Percentiles rank a stretch among this genome's conserved stretches.
phyloP scores from a whole-genome alignment of 2,113 vertebrate species.

The Austrofundulus limnaeus region DNA sequence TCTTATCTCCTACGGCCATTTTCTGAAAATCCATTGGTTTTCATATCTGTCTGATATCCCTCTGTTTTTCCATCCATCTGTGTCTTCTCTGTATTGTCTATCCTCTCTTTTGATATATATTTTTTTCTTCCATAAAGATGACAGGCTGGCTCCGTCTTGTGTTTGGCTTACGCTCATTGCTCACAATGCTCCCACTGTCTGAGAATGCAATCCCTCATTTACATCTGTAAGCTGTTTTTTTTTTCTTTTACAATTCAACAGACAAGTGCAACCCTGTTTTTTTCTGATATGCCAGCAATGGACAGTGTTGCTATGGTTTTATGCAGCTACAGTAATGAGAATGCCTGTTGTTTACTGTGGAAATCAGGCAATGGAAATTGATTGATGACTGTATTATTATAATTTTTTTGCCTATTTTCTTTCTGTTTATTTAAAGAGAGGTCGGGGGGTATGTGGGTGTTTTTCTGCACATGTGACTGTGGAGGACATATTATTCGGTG shows the following conservation, averaged over 20 bases:
- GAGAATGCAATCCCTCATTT: conserved; percentile 67
- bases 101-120: conserved; percentile 13
- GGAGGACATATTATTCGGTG: conserved; percentile 3
- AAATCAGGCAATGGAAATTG: neutral
- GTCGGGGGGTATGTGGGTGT: neutral
- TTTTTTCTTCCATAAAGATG: conserved; percentile 1
- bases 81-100: conserved; percentile 23
- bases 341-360: conserved; percentile 35
- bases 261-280: conserved; percentile 36
- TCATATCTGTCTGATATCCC: conserved; percentile 45
- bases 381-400: neutral
- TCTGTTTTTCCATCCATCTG: conserved; percentile 22
- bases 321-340: conserved; percentile 45
- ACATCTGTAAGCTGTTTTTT: conserved; percentile 62
- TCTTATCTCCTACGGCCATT: conserved; percentile 37
- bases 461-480: neutral
- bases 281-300: conserved; percentile 33
- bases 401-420: no score
- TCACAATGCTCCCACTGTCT: conserved; percentile 47
- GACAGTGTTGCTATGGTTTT: conserved; percentile 56
- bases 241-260: conserved; percentile 27
- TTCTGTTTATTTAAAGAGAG: conserved; percentile 37
- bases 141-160: conserved; percentile 49
- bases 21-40: conserved; percentile 41
- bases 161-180: conserved; percentile 62